Base-by-base conservation (phyloP, 2,797 vertebrate species). In the Pipistrellus nathusii region DNA sequence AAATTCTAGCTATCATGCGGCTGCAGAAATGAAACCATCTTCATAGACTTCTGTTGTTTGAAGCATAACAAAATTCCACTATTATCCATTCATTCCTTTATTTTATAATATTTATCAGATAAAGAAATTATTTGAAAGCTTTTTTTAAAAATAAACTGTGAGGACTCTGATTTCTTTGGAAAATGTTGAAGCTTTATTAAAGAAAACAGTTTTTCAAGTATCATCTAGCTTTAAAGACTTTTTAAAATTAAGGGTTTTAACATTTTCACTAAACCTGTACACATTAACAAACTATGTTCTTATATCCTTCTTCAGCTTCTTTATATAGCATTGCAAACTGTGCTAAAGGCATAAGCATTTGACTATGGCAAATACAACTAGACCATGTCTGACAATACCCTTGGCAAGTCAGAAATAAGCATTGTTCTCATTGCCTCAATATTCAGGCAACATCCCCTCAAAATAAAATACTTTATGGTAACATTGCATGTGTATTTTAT, bases 121-220 rank as follows among this genome's bases (percentile, higher is more conserved):
- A 87, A 93, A 66, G 2, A 57, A 80, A 66, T 1, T 9, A 62
- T 48, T 93, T 76, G 30, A 53, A 82, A 85, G 8, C 5, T 13
- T 38, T 53, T 59, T 55, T 18, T 41, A 5, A 5, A 4, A 30
- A 53, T 53, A n/a, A 44, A 64, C 12, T 30, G 0, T 41, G 71
- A 55, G 7, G 27, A 4, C 6, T 59, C 11, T 57, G 6, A 59
- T 88, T 87, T 90, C 25, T 64, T 80, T 85, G 51, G 23, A 62
- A 85, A 59, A 78, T 41, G 32, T 18, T 66, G 41, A 87, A 1
- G 8, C 30, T 85, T 10, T 84, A 55, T n/a, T 81, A 7, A 81
- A 94, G 14, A 32, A 91, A 84, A 91, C 27, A 46, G 41, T 44
- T 85, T 85, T 84, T 53, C 73, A 93, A 82, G 41, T 87, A 48